Evolutionary conservation across 2,888 invertebrate genomes (phyloP), one percentile per base, ranked within the genome.

Genomic region (Morpho deidamia): DNA sequence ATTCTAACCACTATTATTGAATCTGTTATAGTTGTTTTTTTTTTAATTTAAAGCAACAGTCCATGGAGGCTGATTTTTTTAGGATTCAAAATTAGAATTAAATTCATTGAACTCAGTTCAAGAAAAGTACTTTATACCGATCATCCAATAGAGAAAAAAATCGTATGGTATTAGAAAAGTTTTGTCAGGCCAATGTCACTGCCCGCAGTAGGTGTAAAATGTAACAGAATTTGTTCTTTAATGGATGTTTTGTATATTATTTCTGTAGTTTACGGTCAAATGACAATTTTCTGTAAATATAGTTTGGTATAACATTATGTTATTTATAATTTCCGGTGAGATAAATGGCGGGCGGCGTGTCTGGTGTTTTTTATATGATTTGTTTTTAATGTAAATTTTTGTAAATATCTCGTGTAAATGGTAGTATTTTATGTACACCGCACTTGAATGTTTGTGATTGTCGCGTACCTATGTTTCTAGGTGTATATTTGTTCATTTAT

Each of bases 231-330:
- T 11, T 12, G 11, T 52, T 53, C 53, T 49, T 49, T 48, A 54
- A 8, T 44, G 49, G 44, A 54, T 49, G 53, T 23, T 54, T 51
- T 48, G 56, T 56, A 63, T 68, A 70, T 70, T 76, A 71, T 69
- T 71, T 69, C 70, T 47, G 40, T 60, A 65, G 65, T 73, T 74
- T 69, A 74, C 65, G 62, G 61, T 65, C 58, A 68, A 67, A 74
- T 81, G 81, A 78, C 78, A 71, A 70, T 72, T 75, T 71, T 59
- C 51, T 57, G 85, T 86, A 86, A 76, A 86, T 86, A 85, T 83
- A 81, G 75, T 70, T 77, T 77, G 69, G 50, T 51, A 58, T 60
- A 55, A 50, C 11, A 42, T 55, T 50, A 50, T 53, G 60, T 61
- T 74, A 80, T 77, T 78, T 80, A 78, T 79, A 74, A 73, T 76